phyloP scores from a whole-genome alignment of 2,888 invertebrate species.

The Apantesis nais region DNA sequence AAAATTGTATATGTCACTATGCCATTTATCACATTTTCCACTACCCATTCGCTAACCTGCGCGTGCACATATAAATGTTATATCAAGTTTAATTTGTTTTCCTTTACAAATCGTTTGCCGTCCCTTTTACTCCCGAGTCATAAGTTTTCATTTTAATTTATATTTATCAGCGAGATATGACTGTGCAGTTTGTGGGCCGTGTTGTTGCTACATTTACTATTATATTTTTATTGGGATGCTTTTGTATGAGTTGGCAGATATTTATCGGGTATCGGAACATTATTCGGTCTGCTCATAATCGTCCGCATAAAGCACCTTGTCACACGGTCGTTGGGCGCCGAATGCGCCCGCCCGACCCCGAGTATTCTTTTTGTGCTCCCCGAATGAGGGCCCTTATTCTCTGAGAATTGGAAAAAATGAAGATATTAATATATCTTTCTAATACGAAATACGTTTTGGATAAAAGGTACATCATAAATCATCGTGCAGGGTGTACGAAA shows the following conservation, averaged over 20 bases:
- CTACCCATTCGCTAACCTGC: constrained; percentile 49
- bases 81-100: constrained; percentile 71
- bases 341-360: constrained; percentile 77
- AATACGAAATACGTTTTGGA: constrained; percentile 85
- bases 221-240: constrained; percentile 85
- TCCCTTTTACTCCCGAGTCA: constrained; percentile 58
- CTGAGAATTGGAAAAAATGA: constrained; percentile 84
- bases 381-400: constrained; percentile 78
- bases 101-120: constrained; percentile 54
- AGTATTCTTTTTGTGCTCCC: constrained; percentile 78
- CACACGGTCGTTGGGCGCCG: constrained; percentile 85
- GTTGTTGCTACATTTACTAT: constrained; percentile 84
- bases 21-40: constrained; percentile 51
- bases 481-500: constrained; percentile 73
- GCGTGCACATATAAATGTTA: constrained; percentile 59
- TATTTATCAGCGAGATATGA: constrained; percentile 80
- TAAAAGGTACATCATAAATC: constrained; percentile 83
- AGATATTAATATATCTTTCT: constrained; percentile 86
- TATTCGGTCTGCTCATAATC: constrained; percentile 84
- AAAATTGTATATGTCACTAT: neutral
- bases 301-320: constrained; percentile 85
- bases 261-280: constrained; percentile 85
- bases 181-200: constrained; percentile 80
- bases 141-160: constrained; percentile 76
- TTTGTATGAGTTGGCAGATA: constrained; percentile 86